These are phyloP conservation scores for Caenorhabditis uteleia DNA, from an alignment of 2,888 invertebrate species.

Conservation along the genomic window DNA sequence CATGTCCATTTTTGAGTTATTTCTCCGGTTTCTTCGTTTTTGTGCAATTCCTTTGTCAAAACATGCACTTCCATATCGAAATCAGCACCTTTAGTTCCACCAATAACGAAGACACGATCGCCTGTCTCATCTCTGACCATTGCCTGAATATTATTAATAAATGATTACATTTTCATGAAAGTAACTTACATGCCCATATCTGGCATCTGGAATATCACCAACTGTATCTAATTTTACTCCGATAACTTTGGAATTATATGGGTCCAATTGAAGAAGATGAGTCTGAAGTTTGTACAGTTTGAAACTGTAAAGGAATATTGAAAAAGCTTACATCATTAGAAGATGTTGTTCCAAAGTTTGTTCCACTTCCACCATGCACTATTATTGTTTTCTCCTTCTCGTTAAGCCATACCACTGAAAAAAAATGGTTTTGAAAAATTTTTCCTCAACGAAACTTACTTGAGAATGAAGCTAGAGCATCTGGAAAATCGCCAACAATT, in stretches of 20 bases:
- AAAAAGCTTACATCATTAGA: slow-evolving; percentile 39
- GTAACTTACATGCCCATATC: slow-evolving; percentile 44
- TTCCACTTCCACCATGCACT: slow-evolving; percentile 55
- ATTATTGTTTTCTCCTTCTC: slow-evolving; percentile 34
- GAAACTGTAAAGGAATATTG: no score
- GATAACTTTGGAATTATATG: slow-evolving; percentile 11
- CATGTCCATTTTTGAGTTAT: no score
- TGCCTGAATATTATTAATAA: slow-evolving; percentile 8
- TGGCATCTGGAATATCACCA: slow-evolving; percentile 5
- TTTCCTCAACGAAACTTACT: slow-evolving; percentile 18
- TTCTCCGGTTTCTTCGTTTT: no score
- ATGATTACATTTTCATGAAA: not conserved
- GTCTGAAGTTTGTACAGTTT: no score
- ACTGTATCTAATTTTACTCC: slow-evolving; percentile 5
- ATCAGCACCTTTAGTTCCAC: slow-evolving; percentile 53
- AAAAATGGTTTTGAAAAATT: no score
- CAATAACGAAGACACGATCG: slow-evolving; percentile 47
- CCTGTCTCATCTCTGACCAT: slow-evolving; percentile 22
- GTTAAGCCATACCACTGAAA: no score
- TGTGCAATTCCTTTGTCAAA: no score
- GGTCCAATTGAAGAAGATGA: slow-evolving; percentile 29
- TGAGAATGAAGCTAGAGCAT: slow-evolving; percentile 56
- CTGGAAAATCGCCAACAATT: slow-evolving; percentile 34
- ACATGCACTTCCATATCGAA: slow-evolving; percentile 44
- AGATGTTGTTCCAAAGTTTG: slow-evolving; percentile 45